Evolutionary conservation across 2,113 vertebrate genomes (phyloP), one percentile per base, ranked within the genome.

Genomic region (Stomatorhinus ivindoensis): DNA sequence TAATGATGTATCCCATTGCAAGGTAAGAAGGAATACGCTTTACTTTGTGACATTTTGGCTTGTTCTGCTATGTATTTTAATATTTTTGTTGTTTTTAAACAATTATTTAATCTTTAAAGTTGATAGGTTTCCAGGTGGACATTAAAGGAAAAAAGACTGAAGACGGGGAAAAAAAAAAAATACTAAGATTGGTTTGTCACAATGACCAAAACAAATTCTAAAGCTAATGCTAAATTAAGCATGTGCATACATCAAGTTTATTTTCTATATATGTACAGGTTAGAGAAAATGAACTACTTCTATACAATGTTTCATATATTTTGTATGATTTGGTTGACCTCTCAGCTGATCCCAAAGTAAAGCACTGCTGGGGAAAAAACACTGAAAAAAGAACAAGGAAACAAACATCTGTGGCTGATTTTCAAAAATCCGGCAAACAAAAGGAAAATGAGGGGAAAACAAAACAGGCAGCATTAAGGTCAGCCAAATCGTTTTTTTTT

Each of bases 161-260:
- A 80, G 11, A 80, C 2, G 27, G 39, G 39, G 17, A n/a, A 0
- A n/a, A 27, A 31, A 31, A 61, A 11, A 27, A 89, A 82, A 58
- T 50, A 53, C 96, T 96, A 93, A 90, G 95, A 94, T 95, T 95
- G 95, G 95, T 97, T 95, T 96, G 96, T 95, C 96, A 96, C 95
- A 97, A 95, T 96, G 95, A 96, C 94, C 48, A 96, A 95, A 96
- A 96, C 95, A 92, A 94, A 96, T 95, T 94, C 96, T 96, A 96
- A 97, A 95, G 95, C 96, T 96, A 97, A 97, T 94, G 96, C 95
- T 97, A 97, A 93, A 92, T 92, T 95, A 92, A 92, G 93, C 91
- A 92, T 91, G 91, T 93, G 92, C 91, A 91, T 93, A 94, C 92
- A 92, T 94, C 94, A 95, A 93, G 95, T 94, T 95, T 94, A 94